Conservation (phyloP, 2,888 invertebrate species). For the Tachina grossa region DNA sequence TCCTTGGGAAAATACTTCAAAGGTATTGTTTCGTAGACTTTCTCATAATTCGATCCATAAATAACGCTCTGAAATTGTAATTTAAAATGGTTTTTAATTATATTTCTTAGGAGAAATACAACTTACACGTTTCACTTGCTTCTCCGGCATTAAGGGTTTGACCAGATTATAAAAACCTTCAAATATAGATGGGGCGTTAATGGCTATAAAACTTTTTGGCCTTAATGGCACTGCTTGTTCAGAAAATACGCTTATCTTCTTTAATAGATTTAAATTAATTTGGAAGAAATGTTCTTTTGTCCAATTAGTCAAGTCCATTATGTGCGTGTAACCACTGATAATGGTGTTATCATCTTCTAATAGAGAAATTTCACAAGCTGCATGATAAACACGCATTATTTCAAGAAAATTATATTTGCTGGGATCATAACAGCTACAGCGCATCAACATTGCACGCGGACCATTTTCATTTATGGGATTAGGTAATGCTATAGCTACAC, state of each 20-base stretch:
- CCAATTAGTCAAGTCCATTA: conserved; percentile 84
- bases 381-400: too few species aligned
- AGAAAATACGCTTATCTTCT: conserved; percentile 80
- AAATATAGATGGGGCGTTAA: conserved; percentile 85
- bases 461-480: conserved; percentile 82
- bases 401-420: conserved; percentile 80
- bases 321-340: conserved; percentile 83
- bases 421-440: conserved; percentile 82
- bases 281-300: conserved; percentile 84
- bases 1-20: conserved; percentile 85
- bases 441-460: conserved; percentile 83
- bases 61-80: too few species aligned
- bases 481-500: conserved; percentile 74
- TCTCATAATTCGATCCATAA: conserved; percentile 75
- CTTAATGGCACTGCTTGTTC: conserved; percentile 81
- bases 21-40: conserved; percentile 81
- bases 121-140: conserved; percentile 81
- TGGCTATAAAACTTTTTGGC: conserved; percentile 84
- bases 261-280: conserved; percentile 85
- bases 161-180: conserved; percentile 85
- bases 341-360: conserved; percentile 75
- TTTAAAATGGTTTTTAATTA: too few species aligned
- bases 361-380: too few species aligned
- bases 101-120: too few species aligned
- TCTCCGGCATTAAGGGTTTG: conserved; percentile 85